Percentiles rank a stretch among this genome's conserved stretches.
These are phyloP conservation scores for Fregetta grallaria DNA, from an alignment of 2,113 vertebrate species.

Conservation along the genomic window DNA sequence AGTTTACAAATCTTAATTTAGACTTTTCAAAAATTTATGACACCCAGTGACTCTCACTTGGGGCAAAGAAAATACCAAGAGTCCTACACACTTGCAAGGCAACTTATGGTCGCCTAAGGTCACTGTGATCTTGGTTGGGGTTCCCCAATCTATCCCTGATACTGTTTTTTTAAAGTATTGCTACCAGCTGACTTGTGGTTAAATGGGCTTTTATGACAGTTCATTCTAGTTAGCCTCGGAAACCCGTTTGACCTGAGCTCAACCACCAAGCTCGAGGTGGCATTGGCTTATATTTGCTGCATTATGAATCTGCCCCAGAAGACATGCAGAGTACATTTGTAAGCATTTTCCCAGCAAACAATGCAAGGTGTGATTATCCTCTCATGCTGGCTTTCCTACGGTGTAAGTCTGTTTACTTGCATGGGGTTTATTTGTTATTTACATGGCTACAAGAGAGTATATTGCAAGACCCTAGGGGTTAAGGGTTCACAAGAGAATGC, in stretches of 20 bases:
- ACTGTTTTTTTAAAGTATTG: background rate
- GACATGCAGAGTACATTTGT: background rate
- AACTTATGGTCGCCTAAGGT: background rate
- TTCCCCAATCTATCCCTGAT: background rate
- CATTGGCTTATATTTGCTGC: background rate
- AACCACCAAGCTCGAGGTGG: background rate
- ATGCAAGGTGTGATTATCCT: background rate
- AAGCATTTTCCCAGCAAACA: background rate
- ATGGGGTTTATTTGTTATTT: background rate
- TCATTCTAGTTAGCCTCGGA: background rate
- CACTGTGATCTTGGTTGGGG: background rate
- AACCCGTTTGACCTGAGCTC: conserved; percentile 43
- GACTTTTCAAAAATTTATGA: background rate
- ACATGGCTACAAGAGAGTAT: background rate
- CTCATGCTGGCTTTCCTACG: background rate
- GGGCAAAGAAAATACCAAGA: background rate
- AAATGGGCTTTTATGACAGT: background rate
- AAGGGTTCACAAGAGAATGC: background rate
- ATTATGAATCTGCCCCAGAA: background rate
- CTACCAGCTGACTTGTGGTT: conserved; percentile 3
- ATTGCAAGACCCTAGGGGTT: background rate
- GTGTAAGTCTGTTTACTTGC: background rate
- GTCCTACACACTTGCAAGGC: background rate
- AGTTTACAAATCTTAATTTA: background rate
- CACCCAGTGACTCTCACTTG: background rate